Evolutionary conservation across 1,140 invertebrate genomes (phyloP).

Genomic region (Berghia stephanieae): DNA sequence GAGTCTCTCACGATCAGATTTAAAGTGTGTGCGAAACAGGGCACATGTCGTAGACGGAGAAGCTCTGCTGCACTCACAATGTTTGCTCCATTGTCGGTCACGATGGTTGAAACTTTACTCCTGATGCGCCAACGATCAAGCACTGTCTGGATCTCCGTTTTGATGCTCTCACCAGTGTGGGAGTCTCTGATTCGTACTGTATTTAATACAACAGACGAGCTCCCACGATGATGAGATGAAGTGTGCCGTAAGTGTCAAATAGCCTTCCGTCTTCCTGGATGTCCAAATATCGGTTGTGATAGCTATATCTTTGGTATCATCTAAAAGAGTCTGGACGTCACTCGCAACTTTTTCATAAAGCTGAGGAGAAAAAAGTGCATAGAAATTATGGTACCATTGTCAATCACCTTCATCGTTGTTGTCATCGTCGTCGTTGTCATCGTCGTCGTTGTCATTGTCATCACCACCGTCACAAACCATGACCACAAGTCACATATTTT

Average conservation of each 20-base stretch:
- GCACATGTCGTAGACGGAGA: background rate
- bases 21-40: background rate
- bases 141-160: background rate
- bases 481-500: no score
- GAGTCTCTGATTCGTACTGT: background rate
- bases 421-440: no score
- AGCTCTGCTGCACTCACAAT: background rate
- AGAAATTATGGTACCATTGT: no score
- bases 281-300: slow-evolving; percentile 2
- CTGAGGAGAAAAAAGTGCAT: no score
- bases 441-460: no score
- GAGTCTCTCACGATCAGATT: background rate
- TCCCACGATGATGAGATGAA: background rate
- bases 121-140: background rate
- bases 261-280: background rate
- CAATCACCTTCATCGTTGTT: no score
- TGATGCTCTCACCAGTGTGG: background rate
- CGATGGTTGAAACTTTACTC: background rate
- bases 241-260: background rate
- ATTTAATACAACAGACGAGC: background rate
- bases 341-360: no score
- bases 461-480: no score
- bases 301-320: background rate
- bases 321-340: background rate
- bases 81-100: background rate